Conservation (phyloP, 2,113 vertebrate genomes). For the Malurus alboscapulatus region DNA sequence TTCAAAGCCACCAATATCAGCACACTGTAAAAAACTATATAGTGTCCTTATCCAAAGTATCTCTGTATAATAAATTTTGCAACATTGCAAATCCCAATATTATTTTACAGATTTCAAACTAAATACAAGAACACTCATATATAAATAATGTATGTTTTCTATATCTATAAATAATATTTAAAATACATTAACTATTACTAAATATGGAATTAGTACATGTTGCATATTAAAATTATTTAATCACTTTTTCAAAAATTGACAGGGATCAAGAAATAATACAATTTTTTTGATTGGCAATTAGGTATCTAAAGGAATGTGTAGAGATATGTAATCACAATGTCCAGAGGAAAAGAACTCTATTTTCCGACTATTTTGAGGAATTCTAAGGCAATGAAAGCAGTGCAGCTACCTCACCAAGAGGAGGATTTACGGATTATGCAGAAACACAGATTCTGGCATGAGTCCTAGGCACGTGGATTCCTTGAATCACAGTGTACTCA, state of each 20-base stretch:
- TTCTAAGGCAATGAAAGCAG: not conserved
- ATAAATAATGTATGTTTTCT: not conserved
- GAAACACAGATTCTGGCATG: not conserved
- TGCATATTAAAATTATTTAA: not conserved
- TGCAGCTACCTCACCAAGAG: not conserved
- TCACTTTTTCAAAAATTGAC: not conserved
- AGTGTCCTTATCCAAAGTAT: not conserved
- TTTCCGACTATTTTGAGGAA: not conserved
- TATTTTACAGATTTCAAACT: not conserved
- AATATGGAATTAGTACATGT: not conserved
- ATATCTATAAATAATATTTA: not conserved
- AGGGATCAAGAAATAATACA: not conserved
- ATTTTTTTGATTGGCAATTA: not conserved
- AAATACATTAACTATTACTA: not conserved
- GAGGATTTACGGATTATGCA: not conserved
- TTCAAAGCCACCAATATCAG: not conserved
- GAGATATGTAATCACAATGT: not conserved
- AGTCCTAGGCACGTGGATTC: not conserved
- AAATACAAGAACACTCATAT: not conserved
- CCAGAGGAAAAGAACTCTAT: not conserved
- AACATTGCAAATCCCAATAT: not conserved
- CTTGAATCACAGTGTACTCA: not conserved
- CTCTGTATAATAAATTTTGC: not conserved
- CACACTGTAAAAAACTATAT: not conserved
- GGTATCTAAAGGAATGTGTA: not conserved